Evolutionary conservation across 2,888 invertebrate species (phyloP).

Genomic region (Melinaea marsaeus): DNA sequence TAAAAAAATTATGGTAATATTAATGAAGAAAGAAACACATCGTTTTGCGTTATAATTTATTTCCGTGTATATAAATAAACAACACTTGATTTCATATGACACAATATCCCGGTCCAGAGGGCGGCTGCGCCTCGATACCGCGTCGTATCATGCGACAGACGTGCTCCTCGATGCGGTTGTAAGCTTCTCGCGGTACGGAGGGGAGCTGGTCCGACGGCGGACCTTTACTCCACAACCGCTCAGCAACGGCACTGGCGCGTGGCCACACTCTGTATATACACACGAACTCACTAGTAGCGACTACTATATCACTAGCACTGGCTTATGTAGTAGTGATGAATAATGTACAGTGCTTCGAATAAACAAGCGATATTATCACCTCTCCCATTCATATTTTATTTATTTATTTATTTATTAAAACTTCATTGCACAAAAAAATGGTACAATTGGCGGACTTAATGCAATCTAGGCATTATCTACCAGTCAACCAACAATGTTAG

Average conservation of each 20-base stretch:
- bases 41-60: not conserved
- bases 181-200: conserved; percentile 40
- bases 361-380: no score
- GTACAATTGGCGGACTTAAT: no score
- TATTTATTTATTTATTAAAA: no score
- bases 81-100: conserved; percentile 24
- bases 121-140: conserved; percentile 83
- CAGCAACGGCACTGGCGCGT: conserved; percentile 89
- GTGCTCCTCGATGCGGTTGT: conserved; percentile 58
- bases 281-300: no score
- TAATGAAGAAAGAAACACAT: no score
- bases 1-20: no score
- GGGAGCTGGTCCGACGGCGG: conserved; percentile 30
- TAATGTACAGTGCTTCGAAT: no score
- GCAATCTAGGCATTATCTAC: no score
- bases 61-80: not conserved
- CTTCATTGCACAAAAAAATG: no score
- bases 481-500: no score
- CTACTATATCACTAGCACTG: not conserved
- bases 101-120: conserved; percentile 83
- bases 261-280: conserved; percentile 83
- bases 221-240: conserved; percentile 85
- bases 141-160: conserved; percentile 83
- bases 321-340: no score
- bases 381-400: no score